A percentile compares a stretch with the other conserved stretches of the same genome.
These are phyloP conservation scores for Hesperia comma DNA, from an alignment of 2,888 invertebrate genomes.

Conservation along the genomic window DNA sequence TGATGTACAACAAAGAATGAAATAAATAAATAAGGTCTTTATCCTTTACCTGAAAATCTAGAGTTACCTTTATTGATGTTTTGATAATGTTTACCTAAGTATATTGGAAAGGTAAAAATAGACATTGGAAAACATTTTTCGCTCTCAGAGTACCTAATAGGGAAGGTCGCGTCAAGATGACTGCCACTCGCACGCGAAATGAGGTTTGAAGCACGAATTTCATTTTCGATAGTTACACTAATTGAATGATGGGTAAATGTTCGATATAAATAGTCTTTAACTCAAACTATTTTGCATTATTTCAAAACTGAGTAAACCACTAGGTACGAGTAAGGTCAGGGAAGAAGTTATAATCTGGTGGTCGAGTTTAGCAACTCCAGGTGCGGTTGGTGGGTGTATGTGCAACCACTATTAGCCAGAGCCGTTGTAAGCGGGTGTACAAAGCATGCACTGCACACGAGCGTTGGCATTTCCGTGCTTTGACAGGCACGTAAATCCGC, in stretches of 20 bases:
- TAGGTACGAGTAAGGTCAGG: too few relatives aligned
- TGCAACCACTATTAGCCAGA: too few relatives aligned
- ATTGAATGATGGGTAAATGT: constrained; percentile 10
- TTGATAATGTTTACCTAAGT: constrained; percentile 1
- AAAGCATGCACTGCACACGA: too few relatives aligned
- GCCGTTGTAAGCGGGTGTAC: too few relatives aligned
- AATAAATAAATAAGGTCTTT: too few relatives aligned
- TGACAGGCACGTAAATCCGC: too few relatives aligned
- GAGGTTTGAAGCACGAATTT: constrained; percentile 30
- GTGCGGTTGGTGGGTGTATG: too few relatives aligned
- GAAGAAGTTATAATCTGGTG: too few relatives aligned
- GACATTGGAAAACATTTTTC: constrained; percentile 10
- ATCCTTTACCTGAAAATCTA: not conserved
- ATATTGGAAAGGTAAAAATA: not conserved
- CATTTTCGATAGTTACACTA: constrained; percentile 20
- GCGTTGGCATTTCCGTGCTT: too few relatives aligned
- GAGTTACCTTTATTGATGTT: not conserved
- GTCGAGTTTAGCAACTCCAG: too few relatives aligned
- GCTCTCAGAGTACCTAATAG: constrained; percentile 13
- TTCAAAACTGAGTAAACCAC: too few relatives aligned
- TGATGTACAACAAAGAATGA: too few relatives aligned
- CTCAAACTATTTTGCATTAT: not conserved
- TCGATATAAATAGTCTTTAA: not conserved
- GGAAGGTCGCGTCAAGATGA: constrained; percentile 12
- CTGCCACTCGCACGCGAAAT: constrained; percentile 18